A percentile compares a stretch with the other conserved stretches of the same genome.
Conservation (phyloP, 2,113 vertebrate genomes). For the Ptyas mucosa region DNA sequence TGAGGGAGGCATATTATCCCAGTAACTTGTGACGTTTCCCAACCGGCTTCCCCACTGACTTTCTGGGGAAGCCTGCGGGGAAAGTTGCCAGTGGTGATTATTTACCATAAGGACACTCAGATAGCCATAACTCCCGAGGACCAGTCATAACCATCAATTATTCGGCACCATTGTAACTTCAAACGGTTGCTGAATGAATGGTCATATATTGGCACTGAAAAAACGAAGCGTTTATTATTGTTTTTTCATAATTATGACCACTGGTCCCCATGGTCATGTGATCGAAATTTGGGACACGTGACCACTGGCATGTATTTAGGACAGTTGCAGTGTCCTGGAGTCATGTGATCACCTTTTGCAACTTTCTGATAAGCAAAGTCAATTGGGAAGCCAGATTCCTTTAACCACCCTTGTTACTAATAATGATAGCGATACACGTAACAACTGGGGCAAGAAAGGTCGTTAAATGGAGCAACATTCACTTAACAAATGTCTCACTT, state of each 20-base stretch:
- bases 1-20: not conserved
- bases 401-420: not conserved
- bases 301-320: not conserved
- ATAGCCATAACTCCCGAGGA: not conserved
- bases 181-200: not conserved
- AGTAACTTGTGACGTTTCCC: not conserved
- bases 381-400: not conserved
- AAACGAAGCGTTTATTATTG: rapidly evolving
- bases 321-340: not conserved
- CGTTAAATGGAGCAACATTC: not conserved
- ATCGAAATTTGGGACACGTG: not conserved
- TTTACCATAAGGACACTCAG: not conserved
- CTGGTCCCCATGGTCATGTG: not conserved
- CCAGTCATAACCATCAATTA: not conserved
- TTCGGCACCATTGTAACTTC: not conserved
- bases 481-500: not conserved
- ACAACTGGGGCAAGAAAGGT: not conserved
- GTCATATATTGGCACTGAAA: not conserved
- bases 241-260: not conserved
- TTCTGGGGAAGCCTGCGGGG: not conserved
- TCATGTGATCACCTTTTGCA: not conserved
- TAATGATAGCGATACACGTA: not conserved
- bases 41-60: not conserved
- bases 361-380: not conserved
- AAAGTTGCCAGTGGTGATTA: not conserved